These are phyloP conservation scores for Cynocephalus volans DNA, from an alignment of 2,113 vertebrate species.

Conservation along the genomic window DNA sequence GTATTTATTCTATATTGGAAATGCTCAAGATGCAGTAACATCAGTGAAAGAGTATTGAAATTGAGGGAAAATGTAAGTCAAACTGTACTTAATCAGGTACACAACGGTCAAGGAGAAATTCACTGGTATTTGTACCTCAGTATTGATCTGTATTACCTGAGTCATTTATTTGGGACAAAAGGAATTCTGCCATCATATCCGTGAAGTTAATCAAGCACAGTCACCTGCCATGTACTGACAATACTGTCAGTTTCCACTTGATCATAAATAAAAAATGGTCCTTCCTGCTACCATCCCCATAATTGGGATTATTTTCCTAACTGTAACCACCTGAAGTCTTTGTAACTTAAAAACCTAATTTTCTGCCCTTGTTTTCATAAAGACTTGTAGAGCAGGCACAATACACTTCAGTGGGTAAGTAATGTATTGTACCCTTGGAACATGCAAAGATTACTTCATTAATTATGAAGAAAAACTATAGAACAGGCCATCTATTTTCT, in stretches of 20 bases:
- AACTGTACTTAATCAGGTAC: neutral
- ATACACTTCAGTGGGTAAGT: constrained; percentile 47
- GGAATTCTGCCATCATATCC: neutral
- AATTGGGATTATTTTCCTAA: constrained; percentile 43
- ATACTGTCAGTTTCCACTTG: constrained; percentile 74
- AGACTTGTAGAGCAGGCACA: constrained; percentile 59
- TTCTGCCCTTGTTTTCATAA: constrained; percentile 61
- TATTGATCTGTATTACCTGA: constrained; percentile 36
- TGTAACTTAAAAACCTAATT: constrained; percentile 77
- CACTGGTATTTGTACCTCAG: neutral
- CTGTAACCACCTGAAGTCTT: constrained; percentile 51
- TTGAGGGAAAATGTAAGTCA: constrained; percentile 45
- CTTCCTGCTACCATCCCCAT: constrained; percentile 69
- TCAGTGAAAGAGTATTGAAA: constrained; percentile 20
- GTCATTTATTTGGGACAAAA: constrained; percentile 65
- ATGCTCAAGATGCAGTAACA: constrained; percentile 10
- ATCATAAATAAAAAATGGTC: constrained; percentile 62
- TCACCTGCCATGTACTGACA: constrained; percentile 64
- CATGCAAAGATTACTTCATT: constrained; percentile 63
- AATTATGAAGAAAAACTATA: constrained; percentile 69
- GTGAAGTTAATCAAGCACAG: constrained; percentile 53
- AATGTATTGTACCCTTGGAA: constrained; percentile 46
- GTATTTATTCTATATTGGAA: constrained; percentile 48
- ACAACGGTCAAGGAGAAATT: constrained; percentile 41
- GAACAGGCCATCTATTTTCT: constrained; percentile 44